phyloP scores from a whole-genome alignment of 1,140 invertebrate genomes.

The Heliconius nattereri region DNA sequence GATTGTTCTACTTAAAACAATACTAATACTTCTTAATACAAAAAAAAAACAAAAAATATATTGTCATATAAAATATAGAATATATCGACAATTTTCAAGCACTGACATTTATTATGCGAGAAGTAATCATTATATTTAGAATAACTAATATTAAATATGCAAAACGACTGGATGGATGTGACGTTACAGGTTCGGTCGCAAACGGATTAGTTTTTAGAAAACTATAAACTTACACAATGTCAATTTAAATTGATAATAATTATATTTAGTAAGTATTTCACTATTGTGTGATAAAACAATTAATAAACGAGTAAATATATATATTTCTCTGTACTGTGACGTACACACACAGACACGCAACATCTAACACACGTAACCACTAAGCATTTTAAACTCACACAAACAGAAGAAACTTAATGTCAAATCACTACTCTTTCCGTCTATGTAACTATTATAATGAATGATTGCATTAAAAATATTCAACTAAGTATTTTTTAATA shows the following conservation, averaged over 20 bases:
- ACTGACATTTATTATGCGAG: background rate
- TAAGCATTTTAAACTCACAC: background rate
- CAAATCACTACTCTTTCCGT: background rate
- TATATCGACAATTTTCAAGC: background rate
- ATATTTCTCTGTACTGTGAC: background rate
- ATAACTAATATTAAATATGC: background rate
- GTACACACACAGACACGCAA: background rate
- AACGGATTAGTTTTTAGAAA: background rate
- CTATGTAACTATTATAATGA: background rate
- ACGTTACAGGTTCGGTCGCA: background rate
- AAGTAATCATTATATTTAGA: background rate
- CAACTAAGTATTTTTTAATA: background rate
- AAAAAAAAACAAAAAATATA: constrained; percentile 14
- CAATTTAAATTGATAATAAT: background rate
- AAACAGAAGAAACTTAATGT: background rate
- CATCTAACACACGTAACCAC: background rate
- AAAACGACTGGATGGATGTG: background rate
- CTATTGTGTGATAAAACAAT: background rate
- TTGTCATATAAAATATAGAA: constrained; percentile 4
- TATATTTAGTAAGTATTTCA: background rate
- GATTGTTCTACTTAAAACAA: constrained; percentile 30
- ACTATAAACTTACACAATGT: background rate
- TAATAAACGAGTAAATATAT: background rate
- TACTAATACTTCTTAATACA: constrained; percentile 29
- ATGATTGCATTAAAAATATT: background rate